Conservation (phyloP, 2,888 invertebrate genomes). For the Drosophila kuntzei region DNA sequence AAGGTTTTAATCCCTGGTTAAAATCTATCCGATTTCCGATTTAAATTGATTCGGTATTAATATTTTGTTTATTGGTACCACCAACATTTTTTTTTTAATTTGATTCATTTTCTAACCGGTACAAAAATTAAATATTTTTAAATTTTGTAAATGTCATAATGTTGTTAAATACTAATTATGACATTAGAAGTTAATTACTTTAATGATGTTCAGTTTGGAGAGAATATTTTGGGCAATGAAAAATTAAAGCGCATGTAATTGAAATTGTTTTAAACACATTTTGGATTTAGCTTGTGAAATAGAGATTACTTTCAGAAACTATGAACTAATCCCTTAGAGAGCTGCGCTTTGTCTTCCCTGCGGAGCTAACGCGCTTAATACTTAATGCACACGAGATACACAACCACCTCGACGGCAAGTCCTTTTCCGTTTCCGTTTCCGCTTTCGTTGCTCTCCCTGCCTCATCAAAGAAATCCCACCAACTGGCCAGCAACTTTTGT, state of each 20-base stretch:
- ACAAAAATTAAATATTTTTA: no score
- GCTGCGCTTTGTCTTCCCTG: slow-evolving; percentile 1
- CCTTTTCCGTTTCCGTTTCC: background rate
- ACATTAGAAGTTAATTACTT: no score
- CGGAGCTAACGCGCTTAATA: slow-evolving; percentile 60
- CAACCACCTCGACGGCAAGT: slow-evolving; percentile 4
- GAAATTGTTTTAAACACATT: slow-evolving; percentile 16
- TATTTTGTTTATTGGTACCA: no score
- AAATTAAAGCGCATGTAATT: background rate
- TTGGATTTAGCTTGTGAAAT: slow-evolving; percentile 12
- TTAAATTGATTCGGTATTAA: no score
- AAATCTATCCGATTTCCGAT: no score
- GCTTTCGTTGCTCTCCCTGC: background rate
- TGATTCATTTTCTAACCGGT: no score
- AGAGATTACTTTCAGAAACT: slow-evolving; percentile 33
- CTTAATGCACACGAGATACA: slow-evolving; percentile 49
- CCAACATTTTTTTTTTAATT: no score
- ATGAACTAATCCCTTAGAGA: slow-evolving; percentile 37
- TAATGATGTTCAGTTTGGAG: no score
- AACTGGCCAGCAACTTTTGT: slow-evolving; percentile 53
- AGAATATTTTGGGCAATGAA: background rate
- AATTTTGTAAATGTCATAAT: no score
- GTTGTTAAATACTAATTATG: no score
- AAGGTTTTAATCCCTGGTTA: no score
- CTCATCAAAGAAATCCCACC: background rate